Evolutionary conservation across 2,888 invertebrate species (phyloP), one percentile per base, ranked within the genome.

Genomic region (Hyalella azteca): DNA sequence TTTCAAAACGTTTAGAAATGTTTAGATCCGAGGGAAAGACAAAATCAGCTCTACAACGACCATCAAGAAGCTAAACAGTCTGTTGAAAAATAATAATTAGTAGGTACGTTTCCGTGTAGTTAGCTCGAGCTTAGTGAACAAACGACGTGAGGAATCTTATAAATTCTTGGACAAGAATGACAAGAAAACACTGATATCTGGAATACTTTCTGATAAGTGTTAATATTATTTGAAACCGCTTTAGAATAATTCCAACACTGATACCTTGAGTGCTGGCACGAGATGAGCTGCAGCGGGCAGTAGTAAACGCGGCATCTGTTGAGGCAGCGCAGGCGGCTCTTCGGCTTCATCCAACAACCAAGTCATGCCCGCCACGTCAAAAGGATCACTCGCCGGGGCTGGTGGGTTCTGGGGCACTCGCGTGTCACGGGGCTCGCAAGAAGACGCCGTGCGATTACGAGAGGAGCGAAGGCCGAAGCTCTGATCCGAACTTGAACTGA

Each of bases 261-360:
- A 22, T 22, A 73, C 75, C 75, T 75, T 75, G 41, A 75, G 75
- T 29, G 75, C 26, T 19, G 75, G 41, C 45, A 75, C 45, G 19
- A 75, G 75, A 75, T 45, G 41, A n/a, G 75, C 36, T 22, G 45
- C 45, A 29, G 75, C 75, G 7, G 75, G 75, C 3, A 45, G 29
- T 26, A 75, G 45, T 22, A 75, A 45, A 26, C 75, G 22, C 22
- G 40, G 41, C 40, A 29, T 75, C 45, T 75, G 75, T 41, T 29
- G 22, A 40, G 36, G 26, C 40, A 1, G 40, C 5, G 41, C 22
- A 32, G 75, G n/a, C 3, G 26, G 29, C 45, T 41, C 45, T 22
- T 45, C 45, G 40, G 75, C 26, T 29, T 40, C 40, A 75, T 66
- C 66, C 66, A 66, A 15, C 66, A 66, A 19, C 66, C 66, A 66